Conservation (phyloP, 1,140 invertebrate genomes). For the Apis mellifera region DNA sequence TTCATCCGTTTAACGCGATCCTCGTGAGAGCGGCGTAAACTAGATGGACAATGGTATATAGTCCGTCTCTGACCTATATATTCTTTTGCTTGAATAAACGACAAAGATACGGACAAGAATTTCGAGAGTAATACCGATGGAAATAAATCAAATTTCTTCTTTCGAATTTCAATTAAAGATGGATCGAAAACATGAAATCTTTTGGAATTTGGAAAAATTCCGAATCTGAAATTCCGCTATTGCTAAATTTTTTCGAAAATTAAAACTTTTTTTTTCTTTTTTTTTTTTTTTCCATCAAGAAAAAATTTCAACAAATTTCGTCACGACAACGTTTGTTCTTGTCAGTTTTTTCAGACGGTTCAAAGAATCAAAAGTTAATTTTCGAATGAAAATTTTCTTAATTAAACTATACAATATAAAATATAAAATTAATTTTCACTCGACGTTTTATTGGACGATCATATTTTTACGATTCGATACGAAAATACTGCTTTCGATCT, state of each 20-base stretch:
- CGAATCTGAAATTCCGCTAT: neutral
- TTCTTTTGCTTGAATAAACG: constrained; percentile 40
- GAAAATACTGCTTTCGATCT: neutral
- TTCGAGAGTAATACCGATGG: constrained; percentile 1
- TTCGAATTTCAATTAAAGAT: constrained; percentile 13
- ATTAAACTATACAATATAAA: neutral
- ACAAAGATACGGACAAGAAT: constrained; percentile 39
- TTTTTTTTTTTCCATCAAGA: too few relatives aligned
- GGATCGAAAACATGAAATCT: too few relatives aligned
- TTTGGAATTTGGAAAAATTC: too few relatives aligned
- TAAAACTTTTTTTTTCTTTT: too few relatives aligned
- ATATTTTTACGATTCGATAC: neutral
- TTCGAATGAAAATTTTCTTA: too few relatives aligned
- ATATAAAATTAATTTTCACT: neutral
- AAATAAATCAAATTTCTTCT: constrained; percentile 5
- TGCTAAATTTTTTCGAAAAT: neutral
- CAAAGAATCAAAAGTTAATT: too few relatives aligned
- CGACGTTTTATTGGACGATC: neutral
- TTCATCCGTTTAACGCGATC: constrained; percentile 40
- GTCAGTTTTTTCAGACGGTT: too few relatives aligned
- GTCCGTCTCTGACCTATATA: constrained; percentile 45
- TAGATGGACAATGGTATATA: constrained; percentile 38
- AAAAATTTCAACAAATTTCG: too few relatives aligned
- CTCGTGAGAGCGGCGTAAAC: constrained; percentile 22
- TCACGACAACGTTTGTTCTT: too few relatives aligned